A percentile compares a stretch with the other conserved stretches of the same genome.
These are phyloP conservation scores for Thamnaconus septentrionalis DNA, from an alignment of 2,113 vertebrate species.

Conservation along the genomic window DNA sequence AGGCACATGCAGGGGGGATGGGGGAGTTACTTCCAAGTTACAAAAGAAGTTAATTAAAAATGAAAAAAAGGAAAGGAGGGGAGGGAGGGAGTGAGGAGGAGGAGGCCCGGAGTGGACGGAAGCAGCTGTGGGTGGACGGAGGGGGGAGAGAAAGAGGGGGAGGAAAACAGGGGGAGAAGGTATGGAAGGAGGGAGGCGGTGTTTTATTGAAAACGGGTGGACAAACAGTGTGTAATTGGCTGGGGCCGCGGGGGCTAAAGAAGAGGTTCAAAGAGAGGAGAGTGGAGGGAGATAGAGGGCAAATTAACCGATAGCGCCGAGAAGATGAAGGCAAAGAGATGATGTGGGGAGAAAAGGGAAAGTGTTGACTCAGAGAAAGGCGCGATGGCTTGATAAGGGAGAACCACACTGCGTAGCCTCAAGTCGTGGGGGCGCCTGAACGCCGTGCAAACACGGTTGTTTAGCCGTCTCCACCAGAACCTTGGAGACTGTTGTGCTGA, in stretches of 20 bases:
- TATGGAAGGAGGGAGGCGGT: conserved; percentile 25
- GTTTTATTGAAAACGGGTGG: conserved; percentile 77
- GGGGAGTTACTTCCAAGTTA: conserved; percentile 53
- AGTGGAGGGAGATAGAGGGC: conserved; percentile 33
- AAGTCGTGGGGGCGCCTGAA: conserved; percentile 29
- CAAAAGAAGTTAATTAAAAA: conserved; percentile 80
- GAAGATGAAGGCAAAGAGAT: conserved; percentile 43
- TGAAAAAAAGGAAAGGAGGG: conserved; percentile 55
- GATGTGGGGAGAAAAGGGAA: conserved; percentile 51
- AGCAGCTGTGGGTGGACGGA: conserved; percentile 36
- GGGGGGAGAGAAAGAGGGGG: conserved; percentile 1
- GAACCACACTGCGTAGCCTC: neutral
- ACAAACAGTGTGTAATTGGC: conserved; percentile 77
- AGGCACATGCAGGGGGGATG: conserved; percentile 50
- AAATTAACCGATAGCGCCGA: conserved; percentile 55
- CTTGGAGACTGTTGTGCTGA: neutral
- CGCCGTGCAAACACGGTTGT: neutral
- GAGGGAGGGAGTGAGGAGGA: conserved; percentile 26
- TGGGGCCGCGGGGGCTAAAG: conserved; percentile 68
- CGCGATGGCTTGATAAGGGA: conserved; percentile 30
- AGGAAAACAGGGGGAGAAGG: neutral
- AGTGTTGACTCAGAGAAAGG: conserved; percentile 67
- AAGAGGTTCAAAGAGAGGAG: conserved; percentile 65
- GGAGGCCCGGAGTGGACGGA: conserved; percentile 49
- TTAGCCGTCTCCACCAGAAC: neutral